Evolutionary conservation across 2,888 invertebrate genomes (phyloP).

Genomic region (Tribolium freemani): DNA sequence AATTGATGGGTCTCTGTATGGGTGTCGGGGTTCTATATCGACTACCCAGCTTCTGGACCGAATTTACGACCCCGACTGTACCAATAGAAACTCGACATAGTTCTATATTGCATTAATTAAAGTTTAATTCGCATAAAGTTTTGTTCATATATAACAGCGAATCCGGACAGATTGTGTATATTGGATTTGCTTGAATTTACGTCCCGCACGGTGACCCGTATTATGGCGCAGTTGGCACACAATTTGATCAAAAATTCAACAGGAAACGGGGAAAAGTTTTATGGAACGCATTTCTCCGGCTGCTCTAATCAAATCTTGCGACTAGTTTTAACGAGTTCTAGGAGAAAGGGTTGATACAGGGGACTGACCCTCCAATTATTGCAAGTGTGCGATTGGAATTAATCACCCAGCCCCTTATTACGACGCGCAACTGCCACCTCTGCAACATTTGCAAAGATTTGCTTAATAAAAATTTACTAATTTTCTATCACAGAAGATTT

Average conservation of each 20-base stretch:
- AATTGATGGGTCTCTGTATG: conserved; percentile 54
- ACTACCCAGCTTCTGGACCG: conserved; percentile 28
- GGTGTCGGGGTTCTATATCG: conserved; percentile 25
- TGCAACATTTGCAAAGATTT: not conserved
- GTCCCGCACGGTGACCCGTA: conserved; percentile 1
- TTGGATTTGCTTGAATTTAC: conserved; percentile 47
- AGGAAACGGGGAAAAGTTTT: conserved; percentile 14
- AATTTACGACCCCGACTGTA: conserved; percentile 47
- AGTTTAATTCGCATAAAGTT: conserved; percentile 46
- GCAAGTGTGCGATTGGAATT: conserved; percentile 42
- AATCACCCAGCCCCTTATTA: conserved; percentile 30
- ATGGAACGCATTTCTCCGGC: conserved; percentile 11
- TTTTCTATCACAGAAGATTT: too few relatives aligned
- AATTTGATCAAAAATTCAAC: conserved; percentile 25
- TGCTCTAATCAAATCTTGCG: conserved; percentile 26
- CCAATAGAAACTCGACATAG: conserved; percentile 30
- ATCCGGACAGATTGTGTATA: conserved; percentile 47
- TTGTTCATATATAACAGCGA: conserved; percentile 38
- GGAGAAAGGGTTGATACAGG: conserved; percentile 14
- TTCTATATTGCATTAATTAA: conserved; percentile 48
- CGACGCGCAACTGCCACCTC: too few relatives aligned
- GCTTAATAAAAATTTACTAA: too few relatives aligned
- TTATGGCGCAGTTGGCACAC: conserved; percentile 9
- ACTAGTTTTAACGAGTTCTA: conserved; percentile 19
- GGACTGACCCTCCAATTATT: conserved; percentile 44